Conservation (phyloP, 2,113 vertebrate species). For the Eira barbara region DNA sequence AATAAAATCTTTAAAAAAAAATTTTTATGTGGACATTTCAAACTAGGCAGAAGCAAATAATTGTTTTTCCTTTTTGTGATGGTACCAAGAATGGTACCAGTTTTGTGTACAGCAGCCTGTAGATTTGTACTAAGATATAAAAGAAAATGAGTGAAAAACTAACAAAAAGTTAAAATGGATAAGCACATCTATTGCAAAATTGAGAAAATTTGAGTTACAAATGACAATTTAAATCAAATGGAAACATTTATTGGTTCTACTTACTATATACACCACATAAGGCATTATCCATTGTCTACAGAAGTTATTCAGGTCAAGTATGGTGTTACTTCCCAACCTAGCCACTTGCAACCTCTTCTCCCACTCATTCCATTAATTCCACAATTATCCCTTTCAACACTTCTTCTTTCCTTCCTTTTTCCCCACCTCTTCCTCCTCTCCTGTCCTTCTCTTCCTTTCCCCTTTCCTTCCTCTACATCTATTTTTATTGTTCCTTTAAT, state of each 20-base stretch:
- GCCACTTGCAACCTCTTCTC: neutral
- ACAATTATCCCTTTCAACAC: neutral
- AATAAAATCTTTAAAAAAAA: too few relatives aligned
- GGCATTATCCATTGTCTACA: neutral
- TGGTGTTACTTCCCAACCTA: neutral
- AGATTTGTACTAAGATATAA: neutral
- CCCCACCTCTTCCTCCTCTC: neutral
- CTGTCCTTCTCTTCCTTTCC: neutral
- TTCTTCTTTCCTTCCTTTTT: neutral
- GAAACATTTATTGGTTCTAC: neutral
- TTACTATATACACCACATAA: neutral
- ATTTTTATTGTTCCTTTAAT: neutral
- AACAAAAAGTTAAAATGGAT: neutral
- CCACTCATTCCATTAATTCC: neutral
- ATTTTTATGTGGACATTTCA: neutral
- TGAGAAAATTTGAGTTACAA: neutral
- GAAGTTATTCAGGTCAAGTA: neutral
- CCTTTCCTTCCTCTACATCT: neutral
- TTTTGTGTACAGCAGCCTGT: neutral
- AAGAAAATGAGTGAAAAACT: neutral
- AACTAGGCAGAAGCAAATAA: neutral
- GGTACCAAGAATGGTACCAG: neutral
- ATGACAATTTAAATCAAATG: neutral
- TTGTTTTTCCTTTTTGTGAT: neutral
- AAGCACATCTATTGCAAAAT: neutral